Evolutionary conservation across 2,113 vertebrate species (phyloP), one percentile per base, ranked within the genome.

Genomic region (Boleophthalmus pectinirostris): DNA sequence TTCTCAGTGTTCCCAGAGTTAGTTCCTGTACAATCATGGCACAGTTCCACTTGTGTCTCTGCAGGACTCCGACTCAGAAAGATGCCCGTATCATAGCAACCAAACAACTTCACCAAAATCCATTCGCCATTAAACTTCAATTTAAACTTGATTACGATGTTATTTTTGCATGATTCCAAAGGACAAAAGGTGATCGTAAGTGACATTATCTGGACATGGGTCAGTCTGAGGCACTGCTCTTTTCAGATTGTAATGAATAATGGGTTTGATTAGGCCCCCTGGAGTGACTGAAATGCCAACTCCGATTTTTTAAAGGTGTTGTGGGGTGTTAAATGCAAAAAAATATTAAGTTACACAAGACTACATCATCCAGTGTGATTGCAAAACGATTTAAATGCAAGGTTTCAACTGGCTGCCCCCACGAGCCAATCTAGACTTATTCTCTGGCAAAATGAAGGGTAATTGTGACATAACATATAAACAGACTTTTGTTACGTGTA

Each of bases 81-180:
- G 18, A 38, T 12, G 61, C 29, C 9, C 3, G 61, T 64, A 18
- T 64, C 61, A 43, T 64, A 64, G 61, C 61, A 64, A 64, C 61
- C 11, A 20, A 43, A 18, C 29, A 38, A 64, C 18, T 64, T 64
- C 61, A n/a, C 29, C 33, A 13, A 61, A 33, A 33, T 10, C 10
- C 16, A 11, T n/a, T 64, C 61, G n/a, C 7, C 18, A 6, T n/a
- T 43, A n/a, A n/a, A n/a, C 60, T 21, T n/a, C 33, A n/a, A 43
- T 38, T 38, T 64, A 23, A 43, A 65, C 63, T 21, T 14, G 1
- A 43, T 64, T n/a, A 38, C 0, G 15, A 6, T 1, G 5, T 43
- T 43, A 10, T 43, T 20, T 54, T 43, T 65, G n/a, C 14, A 20
- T 1, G 12, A 43, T 20, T 45, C 45, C 10, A 45, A 45, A 38